phyloP scores from a whole-genome alignment of 1,140 invertebrate genomes.

The Macrocentrus cingulum region DNA sequence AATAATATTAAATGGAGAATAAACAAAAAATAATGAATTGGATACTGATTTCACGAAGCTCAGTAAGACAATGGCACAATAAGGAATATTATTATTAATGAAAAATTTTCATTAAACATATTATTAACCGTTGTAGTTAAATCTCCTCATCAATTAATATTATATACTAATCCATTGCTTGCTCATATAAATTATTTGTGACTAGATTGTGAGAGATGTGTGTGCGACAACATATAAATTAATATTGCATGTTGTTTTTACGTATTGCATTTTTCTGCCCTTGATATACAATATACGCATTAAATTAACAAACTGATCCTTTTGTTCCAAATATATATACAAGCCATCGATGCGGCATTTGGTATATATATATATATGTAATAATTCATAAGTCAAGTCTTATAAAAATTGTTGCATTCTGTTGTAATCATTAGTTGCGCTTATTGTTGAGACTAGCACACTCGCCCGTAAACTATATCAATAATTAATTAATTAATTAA shows the following conservation, averaged over 20 bases:
- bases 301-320: slow-evolving; percentile 15
- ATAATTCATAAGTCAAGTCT: slow-evolving; percentile 15
- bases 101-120: background rate
- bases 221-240: slow-evolving; percentile 9
- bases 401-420: slow-evolving; percentile 48
- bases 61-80: no score
- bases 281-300: slow-evolving; percentile 23
- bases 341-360: slow-evolving; percentile 13
- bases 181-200: slow-evolving; percentile 16
- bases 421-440: slow-evolving; percentile 39
- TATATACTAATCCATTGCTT: slow-evolving; percentile 22
- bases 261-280: no score
- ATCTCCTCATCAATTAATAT: background rate
- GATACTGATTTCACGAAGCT: no score
- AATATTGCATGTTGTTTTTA: slow-evolving; percentile 24
- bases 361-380: slow-evolving; percentile 27
- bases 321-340: background rate
- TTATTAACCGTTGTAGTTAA: background rate
- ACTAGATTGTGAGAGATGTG: slow-evolving; percentile 27
- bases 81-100: no score
- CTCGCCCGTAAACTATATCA: slow-evolving; percentile 31
- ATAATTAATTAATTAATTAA: background rate
- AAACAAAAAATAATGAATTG: no score
- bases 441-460: slow-evolving; percentile 48
- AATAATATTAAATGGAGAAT: no score